Percentiles rank a stretch among this genome's conserved stretches.
Evolutionary conservation across 1,140 invertebrate species (phyloP).

Genomic region (Brachionus paranguensis): DNA sequence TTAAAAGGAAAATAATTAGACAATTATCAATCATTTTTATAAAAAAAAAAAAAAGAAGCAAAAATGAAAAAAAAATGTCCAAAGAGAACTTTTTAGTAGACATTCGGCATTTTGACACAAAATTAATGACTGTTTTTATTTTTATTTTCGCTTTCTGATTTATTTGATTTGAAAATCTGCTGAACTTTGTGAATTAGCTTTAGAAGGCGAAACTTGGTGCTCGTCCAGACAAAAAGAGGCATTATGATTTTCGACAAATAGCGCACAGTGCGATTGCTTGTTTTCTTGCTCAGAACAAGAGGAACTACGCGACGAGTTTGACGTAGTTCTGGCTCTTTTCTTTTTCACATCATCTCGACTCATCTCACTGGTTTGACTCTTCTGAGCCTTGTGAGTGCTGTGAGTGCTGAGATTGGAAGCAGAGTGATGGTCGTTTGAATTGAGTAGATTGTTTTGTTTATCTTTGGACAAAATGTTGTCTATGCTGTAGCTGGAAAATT

Average conservation of each 20-base stretch:
- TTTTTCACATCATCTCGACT: background rate
- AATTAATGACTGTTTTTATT: background rate
- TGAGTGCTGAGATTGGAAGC: too few species aligned
- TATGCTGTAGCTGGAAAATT: slow-evolving; percentile 1
- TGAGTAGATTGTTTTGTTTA: background rate
- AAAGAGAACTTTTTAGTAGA: background rate
- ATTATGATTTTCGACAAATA: background rate
- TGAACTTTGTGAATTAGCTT: background rate
- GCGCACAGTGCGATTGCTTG: background rate
- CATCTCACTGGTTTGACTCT: background rate
- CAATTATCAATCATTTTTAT: background rate
- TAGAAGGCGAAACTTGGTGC: background rate
- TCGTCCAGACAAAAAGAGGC: too few species aligned
- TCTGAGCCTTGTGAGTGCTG: background rate
- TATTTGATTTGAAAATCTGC: background rate
- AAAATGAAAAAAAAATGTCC: background rate
- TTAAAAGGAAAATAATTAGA: background rate
- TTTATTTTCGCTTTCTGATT: background rate
- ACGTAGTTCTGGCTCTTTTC: background rate
- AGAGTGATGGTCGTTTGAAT: background rate
- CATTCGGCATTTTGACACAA: background rate
- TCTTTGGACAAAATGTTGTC: background rate
- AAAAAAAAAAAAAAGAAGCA: background rate
- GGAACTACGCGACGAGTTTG: background rate
- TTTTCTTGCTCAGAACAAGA: background rate